Conservation (phyloP, 2,113 vertebrate genomes). For the Gallinago paraguaiae region DNA sequence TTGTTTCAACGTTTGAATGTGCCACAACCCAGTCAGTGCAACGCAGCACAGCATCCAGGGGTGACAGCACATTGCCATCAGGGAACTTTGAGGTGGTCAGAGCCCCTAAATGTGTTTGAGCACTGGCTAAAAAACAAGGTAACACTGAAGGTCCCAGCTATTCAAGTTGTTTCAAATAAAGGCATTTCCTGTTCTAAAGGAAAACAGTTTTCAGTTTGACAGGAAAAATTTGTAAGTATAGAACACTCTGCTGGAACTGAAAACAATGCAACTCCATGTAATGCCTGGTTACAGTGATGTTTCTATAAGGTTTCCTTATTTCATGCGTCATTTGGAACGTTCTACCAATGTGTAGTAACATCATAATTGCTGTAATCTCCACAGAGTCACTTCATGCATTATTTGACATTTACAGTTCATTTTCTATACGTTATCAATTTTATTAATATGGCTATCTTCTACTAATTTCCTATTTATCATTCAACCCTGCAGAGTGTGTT, state of each 20-base stretch:
- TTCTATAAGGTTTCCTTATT: slow-evolving; percentile 33
- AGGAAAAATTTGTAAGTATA: neutral
- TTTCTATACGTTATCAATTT: neutral
- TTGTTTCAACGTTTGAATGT: neutral
- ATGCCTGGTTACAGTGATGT: neutral
- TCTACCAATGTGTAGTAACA: slow-evolving; percentile 11
- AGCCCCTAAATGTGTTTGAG: neutral
- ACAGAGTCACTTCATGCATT: neutral
- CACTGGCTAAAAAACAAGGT: neutral
- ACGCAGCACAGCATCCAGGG: neutral
- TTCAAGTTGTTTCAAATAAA: neutral
- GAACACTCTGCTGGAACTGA: neutral
- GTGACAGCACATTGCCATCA: neutral
- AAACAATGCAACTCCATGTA: neutral
- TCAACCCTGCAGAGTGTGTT: neutral
- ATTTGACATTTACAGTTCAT: slow-evolving; percentile 16
- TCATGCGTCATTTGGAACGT: slow-evolving; percentile 40
- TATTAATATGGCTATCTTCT: neutral
- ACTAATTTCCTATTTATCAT: neutral
- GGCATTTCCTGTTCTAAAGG: neutral
- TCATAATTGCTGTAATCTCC: slow-evolving; percentile 23
- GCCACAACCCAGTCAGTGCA: neutral
- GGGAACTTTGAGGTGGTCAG: neutral
- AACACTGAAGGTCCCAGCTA: neutral
- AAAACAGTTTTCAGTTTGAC: neutral